Conservation (phyloP, 1,140 invertebrate genomes). For the Ceratina calcarata region DNA sequence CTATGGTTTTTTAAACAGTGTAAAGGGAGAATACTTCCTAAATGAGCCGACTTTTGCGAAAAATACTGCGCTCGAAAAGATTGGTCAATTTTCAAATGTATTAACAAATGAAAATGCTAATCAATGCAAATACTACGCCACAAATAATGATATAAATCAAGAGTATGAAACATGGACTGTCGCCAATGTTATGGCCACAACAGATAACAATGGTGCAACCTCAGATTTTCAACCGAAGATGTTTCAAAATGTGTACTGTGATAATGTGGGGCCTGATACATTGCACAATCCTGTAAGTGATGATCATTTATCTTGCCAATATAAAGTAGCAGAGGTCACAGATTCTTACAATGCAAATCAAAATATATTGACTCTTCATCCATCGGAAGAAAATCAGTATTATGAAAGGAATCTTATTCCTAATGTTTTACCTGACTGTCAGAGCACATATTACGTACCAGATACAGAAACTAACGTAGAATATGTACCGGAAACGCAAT, state of each 20-base stretch:
- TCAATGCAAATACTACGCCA: conserved; percentile 56
- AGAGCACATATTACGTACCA: conserved; percentile 54
- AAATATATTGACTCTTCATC: conserved; percentile 38
- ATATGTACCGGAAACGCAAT: conserved; percentile 42
- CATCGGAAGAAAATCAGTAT: conserved; percentile 36
- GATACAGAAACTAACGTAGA: conserved; percentile 25
- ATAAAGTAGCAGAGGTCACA: conserved; percentile 28
- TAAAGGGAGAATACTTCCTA: conserved; percentile 50
- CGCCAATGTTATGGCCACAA: conserved; percentile 58
- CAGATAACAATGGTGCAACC: conserved; percentile 29
- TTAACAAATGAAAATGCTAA: conserved; percentile 31
- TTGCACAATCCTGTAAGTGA: conserved; percentile 29
- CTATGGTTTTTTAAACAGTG: conserved; percentile 50
- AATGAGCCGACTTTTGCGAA: conserved; percentile 45
- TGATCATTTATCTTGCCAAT: conserved; percentile 43
- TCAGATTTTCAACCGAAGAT: conserved; percentile 48
- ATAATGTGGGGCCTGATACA: conserved; percentile 39
- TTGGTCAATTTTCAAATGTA: conserved; percentile 43
- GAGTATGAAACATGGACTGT: conserved; percentile 70
- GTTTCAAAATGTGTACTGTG: conserved; percentile 60
- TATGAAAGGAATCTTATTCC: conserved; percentile 43
- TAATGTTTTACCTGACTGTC: conserved; percentile 18
- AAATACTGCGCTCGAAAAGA: conserved; percentile 22
- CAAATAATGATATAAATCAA: conserved; percentile 62
- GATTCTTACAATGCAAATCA: conserved; percentile 47